A percentile compares a stretch with the other conserved stretches of the same genome.
Evolutionary conservation across 2,888 invertebrate species (phyloP).

Genomic region (Rhimphoctona megacephalus): DNA sequence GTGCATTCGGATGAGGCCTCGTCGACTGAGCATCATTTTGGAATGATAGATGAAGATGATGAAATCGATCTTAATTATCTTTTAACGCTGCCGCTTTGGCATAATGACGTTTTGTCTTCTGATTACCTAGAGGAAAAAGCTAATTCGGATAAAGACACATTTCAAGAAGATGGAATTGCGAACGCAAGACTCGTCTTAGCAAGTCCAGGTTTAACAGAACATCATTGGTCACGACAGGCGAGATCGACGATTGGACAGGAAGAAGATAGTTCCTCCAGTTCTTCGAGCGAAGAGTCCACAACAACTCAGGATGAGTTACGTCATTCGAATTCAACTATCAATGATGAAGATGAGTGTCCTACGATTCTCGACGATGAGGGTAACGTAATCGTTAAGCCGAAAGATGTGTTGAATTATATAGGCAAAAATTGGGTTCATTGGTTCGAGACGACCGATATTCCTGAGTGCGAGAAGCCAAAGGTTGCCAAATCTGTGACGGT

Average conservation of each 20-base stretch:
- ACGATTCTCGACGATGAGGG: conserved; percentile 28
- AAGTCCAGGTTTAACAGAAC: neutral
- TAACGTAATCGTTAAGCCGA: neutral
- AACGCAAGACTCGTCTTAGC: neutral
- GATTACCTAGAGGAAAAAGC: neutral
- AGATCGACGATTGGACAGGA: neutral
- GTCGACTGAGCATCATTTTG: neutral
- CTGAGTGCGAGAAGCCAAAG: conserved; percentile 14
- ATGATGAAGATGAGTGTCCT: neutral
- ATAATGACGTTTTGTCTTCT: neutral
- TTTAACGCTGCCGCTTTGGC: neutral
- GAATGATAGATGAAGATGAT: neutral
- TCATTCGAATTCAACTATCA: neutral
- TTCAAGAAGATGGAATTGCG: neutral
- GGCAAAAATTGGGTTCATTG: conserved; percentile 17
- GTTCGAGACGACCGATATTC: conserved; percentile 27
- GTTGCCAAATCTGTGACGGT: conserved; percentile 11
- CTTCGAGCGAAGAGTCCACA: conserved; percentile 24
- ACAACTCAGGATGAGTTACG: neutral
- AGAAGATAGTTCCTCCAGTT: conserved; percentile 4
- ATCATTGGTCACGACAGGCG: neutral
- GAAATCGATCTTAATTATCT: neutral
- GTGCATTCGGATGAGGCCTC: neutral
- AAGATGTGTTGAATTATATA: conserved; percentile 15
- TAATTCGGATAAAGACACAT: neutral